These are phyloP conservation scores for Typhlichthys subterraneus DNA, from an alignment of 2,797 vertebrate species.

Conservation along the genomic window DNA sequence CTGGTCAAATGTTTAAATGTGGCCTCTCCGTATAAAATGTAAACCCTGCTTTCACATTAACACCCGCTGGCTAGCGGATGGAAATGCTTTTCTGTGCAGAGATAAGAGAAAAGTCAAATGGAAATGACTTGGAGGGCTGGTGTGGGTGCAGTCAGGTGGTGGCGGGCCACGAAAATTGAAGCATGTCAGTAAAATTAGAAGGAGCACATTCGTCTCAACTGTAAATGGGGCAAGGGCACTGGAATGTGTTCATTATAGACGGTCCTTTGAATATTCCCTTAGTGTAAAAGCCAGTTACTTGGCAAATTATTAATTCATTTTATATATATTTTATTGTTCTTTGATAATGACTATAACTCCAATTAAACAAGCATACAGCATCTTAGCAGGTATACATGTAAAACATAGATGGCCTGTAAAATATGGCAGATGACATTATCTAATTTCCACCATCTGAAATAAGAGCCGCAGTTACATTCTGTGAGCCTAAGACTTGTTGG, in stretches of 20 bases:
- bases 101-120: conserved; percentile 83
- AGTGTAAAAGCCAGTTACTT: conserved; percentile 46
- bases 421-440: too few species aligned
- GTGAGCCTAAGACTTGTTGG: too few species aligned
- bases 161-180: conserved; percentile 74
- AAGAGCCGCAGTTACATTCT: too few species aligned
- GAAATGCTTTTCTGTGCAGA: conserved; percentile 68
- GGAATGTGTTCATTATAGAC: conserved; percentile 64
- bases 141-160: conserved; percentile 48
- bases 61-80: conserved; percentile 74
- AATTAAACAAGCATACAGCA: too few species aligned
- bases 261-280: conserved; percentile 65
- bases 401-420: too few species aligned
- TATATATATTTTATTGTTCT: not conserved
- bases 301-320: not conserved
- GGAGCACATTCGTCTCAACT: conserved; percentile 40
- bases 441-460: too few species aligned
- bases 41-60: conserved; percentile 74
- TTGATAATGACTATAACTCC: not conserved
- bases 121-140: conserved; percentile 73
- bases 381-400: too few species aligned
- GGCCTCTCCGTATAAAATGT: conserved; percentile 75
- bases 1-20: conserved; percentile 79
- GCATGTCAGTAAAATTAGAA: conserved; percentile 78
- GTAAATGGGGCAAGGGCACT: conserved; percentile 39